Conservation (phyloP, 2,888 invertebrate species). For the Pristionchus mayeri region DNA sequence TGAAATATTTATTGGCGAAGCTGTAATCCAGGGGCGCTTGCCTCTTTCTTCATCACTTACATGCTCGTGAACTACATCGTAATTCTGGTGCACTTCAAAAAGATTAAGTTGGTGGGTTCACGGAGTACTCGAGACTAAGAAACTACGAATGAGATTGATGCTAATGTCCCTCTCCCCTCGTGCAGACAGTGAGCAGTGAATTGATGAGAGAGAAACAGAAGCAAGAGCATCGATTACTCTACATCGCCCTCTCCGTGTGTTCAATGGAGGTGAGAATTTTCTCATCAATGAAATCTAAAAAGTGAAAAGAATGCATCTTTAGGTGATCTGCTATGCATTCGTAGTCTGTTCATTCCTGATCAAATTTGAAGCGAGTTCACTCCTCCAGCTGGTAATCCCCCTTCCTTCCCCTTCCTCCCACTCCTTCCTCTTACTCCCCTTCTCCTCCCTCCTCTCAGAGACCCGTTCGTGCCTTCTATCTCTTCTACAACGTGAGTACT, state of each 20-base stretch:
- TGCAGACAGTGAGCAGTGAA: constrained; percentile 27
- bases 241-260: constrained; percentile 6
- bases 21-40: background rate
- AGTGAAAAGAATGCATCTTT: background rate
- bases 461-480: constrained; percentile 23
- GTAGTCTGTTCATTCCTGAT: background rate
- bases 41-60: background rate
- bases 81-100: constrained; percentile 3
- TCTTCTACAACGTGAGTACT: constrained; percentile 12
- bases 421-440: no score
- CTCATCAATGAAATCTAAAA: background rate
- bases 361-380: constrained; percentile 3
- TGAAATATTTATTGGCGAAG: background rate
- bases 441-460: background rate
- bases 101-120: background rate
- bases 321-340: constrained; percentile 2
- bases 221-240: constrained; percentile 21
- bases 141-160: no score
- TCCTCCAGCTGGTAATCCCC: background rate
- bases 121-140: no score
- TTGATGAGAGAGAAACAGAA: constrained; percentile 12
- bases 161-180: no score
- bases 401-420: background rate
- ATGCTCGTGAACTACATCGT: background rate
- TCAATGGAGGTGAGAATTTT: background rate